A percentile compares a stretch with the other conserved stretches of the same genome.
Conservation (phyloP, 2,113 vertebrate species). For the Upupa epops region DNA sequence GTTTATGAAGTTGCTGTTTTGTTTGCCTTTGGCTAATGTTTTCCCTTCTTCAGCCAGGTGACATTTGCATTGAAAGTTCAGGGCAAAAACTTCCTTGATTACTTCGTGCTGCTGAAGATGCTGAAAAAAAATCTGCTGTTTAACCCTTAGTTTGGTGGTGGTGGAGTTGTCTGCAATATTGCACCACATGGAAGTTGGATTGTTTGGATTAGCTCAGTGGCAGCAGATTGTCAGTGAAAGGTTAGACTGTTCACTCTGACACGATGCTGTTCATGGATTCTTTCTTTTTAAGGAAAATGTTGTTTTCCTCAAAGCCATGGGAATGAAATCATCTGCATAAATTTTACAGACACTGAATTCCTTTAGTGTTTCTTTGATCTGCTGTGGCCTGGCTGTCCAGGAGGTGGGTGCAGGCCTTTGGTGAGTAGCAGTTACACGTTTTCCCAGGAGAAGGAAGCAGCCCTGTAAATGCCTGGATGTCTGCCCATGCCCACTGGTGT, state of each 20-base stretch:
- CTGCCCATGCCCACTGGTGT: too few species aligned
- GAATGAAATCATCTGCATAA: not conserved
- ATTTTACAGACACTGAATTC: not conserved
- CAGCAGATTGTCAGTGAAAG: not conserved
- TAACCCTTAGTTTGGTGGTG: not conserved
- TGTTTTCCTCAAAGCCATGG: not conserved
- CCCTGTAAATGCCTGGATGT: not conserved
- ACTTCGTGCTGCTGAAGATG: not conserved
- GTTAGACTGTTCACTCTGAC: not conserved
- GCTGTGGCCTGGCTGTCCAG: not conserved
- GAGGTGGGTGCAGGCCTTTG: rapidly evolving
- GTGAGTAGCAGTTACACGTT: too few species aligned
- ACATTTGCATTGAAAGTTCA: not conserved
- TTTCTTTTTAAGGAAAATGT: not conserved
- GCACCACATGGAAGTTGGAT: not conserved
- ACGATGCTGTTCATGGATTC: too few species aligned
- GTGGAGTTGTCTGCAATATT: rapidly evolving
- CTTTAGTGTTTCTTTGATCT: not conserved
- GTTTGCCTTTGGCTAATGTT: not conserved
- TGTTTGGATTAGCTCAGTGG: not conserved
- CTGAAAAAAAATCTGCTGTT: not conserved
- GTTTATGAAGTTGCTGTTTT: not conserved
- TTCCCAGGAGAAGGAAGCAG: not conserved
- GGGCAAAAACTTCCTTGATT: not conserved
- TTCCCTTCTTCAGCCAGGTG: not conserved